Evolutionary conservation across 2,797 vertebrate genomes (phyloP), one percentile per base, ranked within the genome.

Genomic region (Kryptolebias ocellatus): DNA sequence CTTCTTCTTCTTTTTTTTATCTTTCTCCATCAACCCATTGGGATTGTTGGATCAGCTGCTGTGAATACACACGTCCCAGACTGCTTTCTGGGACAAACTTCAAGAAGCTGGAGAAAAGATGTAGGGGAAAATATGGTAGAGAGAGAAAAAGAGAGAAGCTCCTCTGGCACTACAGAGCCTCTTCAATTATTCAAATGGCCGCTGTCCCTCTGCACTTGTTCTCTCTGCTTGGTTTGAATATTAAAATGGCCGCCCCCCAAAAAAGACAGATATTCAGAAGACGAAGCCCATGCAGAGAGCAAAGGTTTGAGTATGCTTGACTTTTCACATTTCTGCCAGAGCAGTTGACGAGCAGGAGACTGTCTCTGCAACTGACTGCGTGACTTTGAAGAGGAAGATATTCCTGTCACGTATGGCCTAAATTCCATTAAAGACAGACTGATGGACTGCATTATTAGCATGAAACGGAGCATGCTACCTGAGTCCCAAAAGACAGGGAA

Each of bases 141-240:
- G 78, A 76, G 72, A 64, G 60, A 70, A 60, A 62, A 29, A 45
- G 75, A 81, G 85, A 80, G 80, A 86, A 74, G 70, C 80, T 91
- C 82, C 84, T 88, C 69, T 70, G 78, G 83, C 80, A 65, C 78
- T 81, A 86, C 53, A 44, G 67, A 84, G 87, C 78, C 83, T 87
- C 83, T 90, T 94, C 84, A 92, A 92, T 92, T 91, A 93, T 93
- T 94, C 87, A 93, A 82, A 87, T 90, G 89, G 82, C 78, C 82
- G 80, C 85, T 86, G 89, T 91, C 88, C 90, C 90, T 86, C 82
- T 89, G 90, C 87, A 92, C 92, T 91, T 92, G 89, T 92, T 92
- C 89, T 90, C 81, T 81, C 80, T 80, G 80, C 84, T 87, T 83
- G 85, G 76, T 85, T 92, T 92, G 90, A 92, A 93, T 93, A 91